These are phyloP conservation scores for Xenus cinereus DNA, from an alignment of 2,113 vertebrate genomes.

Conservation along the genomic window DNA sequence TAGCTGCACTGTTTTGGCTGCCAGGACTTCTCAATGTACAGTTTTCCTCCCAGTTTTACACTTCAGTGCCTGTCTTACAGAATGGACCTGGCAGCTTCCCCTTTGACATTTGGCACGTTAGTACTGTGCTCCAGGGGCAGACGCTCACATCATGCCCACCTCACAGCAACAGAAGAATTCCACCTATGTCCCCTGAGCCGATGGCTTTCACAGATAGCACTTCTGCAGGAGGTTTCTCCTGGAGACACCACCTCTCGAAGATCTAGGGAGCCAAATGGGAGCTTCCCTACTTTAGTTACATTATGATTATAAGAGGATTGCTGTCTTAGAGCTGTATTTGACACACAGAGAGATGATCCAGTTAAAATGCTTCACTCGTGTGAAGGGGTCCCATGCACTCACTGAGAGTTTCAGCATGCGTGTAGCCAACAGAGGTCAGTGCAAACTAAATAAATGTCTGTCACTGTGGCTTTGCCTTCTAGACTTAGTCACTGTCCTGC, in stretches of 20 bases:
- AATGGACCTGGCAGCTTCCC: not conserved
- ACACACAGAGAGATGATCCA: not conserved
- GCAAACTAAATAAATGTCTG: conserved; percentile 31
- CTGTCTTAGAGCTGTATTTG: not conserved
- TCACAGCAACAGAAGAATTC: not conserved
- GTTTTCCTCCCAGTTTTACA: not conserved
- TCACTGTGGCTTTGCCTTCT: not conserved
- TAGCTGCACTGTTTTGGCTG: not conserved
- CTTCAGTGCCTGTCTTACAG: not conserved
- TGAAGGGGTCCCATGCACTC: not conserved
- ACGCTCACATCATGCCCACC: not conserved
- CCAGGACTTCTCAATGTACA: not conserved
- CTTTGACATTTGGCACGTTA: not conserved
- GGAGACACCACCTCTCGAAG: not conserved
- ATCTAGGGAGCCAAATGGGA: not conserved
- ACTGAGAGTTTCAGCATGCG: not conserved
- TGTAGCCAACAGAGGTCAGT: conserved; percentile 37
- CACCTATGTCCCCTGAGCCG: not conserved
- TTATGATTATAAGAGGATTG: not conserved
- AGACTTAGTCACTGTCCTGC: not conserved
- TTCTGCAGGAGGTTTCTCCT: not conserved
- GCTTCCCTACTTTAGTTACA: not conserved
- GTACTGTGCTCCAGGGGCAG: not conserved
- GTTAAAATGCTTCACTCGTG: not conserved
- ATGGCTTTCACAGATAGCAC: not conserved